Evolutionary conservation across 2,113 vertebrate genomes (phyloP).

Genomic region (Lepus timidus): DNA sequence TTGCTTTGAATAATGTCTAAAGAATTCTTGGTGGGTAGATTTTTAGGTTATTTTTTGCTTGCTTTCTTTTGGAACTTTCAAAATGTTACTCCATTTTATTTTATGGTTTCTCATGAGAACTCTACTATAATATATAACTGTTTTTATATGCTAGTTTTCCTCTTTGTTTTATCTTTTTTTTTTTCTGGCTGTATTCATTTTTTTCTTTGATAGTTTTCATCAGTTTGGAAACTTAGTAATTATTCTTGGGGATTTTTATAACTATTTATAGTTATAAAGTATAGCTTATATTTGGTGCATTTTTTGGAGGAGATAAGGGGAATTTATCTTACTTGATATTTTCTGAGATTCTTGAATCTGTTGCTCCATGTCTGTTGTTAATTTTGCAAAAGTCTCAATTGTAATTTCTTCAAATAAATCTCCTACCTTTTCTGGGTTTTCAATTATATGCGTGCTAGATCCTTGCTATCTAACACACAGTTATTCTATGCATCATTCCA

Average conservation of each 20-base stretch:
- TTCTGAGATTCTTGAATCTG: background rate
- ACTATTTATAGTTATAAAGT: background rate
- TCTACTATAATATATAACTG: background rate
- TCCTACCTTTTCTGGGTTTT: background rate
- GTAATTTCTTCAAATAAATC: background rate
- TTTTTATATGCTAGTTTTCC: background rate
- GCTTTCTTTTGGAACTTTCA: background rate
- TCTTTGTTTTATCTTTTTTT: background rate
- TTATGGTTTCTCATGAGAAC: background rate
- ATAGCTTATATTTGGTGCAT: too few species aligned
- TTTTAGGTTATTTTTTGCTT: background rate
- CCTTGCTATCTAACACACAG: background rate
- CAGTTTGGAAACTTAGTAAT: background rate
- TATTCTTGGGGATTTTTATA: background rate
- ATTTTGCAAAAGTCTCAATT: background rate
- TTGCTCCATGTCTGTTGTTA: background rate
- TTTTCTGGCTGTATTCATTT: background rate
- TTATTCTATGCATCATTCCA: background rate
- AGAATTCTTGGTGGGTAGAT: background rate
- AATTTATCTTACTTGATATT: background rate
- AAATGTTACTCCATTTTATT: background rate
- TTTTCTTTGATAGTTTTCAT: background rate
- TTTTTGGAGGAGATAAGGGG: too few species aligned
- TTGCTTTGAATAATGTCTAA: background rate
- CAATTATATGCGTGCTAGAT: background rate